Percentiles rank a stretch among this genome's conserved stretches.
These are phyloP conservation scores for Bedellia somnulentella DNA, from an alignment of 2,888 invertebrate species.

Conservation along the genomic window DNA sequence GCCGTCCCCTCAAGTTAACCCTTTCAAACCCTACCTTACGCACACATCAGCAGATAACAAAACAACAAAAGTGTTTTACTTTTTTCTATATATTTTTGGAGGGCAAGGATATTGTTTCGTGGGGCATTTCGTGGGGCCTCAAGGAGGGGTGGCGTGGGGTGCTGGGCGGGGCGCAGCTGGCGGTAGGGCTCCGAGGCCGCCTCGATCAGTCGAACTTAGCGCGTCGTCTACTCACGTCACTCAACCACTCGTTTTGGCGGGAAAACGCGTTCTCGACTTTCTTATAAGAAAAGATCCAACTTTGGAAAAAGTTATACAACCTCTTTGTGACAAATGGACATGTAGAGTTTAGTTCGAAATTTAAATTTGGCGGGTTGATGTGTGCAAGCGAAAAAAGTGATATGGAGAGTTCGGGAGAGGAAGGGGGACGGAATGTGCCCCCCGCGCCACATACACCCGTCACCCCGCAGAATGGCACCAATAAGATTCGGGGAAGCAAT, in stretches of 20 bases:
- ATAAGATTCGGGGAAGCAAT: conserved; percentile 66
- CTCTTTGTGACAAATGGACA: no score
- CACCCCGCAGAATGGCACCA: conserved; percentile 56
- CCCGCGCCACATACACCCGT: conserved; percentile 43
- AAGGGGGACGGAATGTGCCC: conserved; percentile 45
- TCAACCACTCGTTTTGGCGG: no score
- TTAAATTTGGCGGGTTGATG: conserved; percentile 46
- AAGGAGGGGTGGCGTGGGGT: conserved; percentile 42
- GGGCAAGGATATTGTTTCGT: conserved; percentile 38
- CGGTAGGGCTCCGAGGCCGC: conserved; percentile 29
- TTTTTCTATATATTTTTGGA: conserved; percentile 37
- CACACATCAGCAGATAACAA: conserved; percentile 20
- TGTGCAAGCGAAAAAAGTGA: conserved; percentile 48
- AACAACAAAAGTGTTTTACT: conserved; percentile 10
- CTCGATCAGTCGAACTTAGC: conserved; percentile 42
- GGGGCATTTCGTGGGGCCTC: conserved; percentile 35
- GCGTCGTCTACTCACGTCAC: conserved; percentile 36
- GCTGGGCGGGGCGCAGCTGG: conserved; percentile 52
- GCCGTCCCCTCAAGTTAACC: conserved; percentile 22
- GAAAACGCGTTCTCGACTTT: no score
- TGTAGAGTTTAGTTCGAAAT: no score
- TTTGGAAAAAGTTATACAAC: no score
- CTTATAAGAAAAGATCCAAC: no score
- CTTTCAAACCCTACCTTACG: conserved; percentile 24
- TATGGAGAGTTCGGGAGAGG: conserved; percentile 54